These are phyloP conservation scores for Seriola aureovittata DNA, from an alignment of 2,113 vertebrate genomes.

Conservation along the genomic window DNA sequence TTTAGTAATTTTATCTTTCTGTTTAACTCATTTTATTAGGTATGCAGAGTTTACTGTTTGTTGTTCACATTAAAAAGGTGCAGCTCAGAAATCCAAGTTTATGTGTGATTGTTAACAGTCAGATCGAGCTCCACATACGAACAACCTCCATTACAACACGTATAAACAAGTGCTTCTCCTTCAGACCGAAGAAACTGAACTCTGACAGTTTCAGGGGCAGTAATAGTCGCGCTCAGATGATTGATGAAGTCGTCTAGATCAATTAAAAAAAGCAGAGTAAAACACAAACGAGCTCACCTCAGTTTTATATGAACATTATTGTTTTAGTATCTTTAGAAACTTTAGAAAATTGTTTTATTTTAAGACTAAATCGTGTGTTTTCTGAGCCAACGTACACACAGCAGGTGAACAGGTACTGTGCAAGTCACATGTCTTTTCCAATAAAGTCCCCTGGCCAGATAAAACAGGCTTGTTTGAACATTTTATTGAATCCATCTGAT, in stretches of 20 bases:
- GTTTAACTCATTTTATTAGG: no score
- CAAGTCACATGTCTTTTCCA: constrained; percentile 62
- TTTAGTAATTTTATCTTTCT: no score
- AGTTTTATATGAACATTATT: not conserved
- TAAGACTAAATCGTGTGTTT: constrained; percentile 2
- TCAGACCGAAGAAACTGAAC: not conserved
- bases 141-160: not conserved
- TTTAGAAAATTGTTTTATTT: not conserved
- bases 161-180: constrained; percentile 13
- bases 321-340: constrained; percentile 36
- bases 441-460: constrained; percentile 68
- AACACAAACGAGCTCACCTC: constrained; percentile 33
- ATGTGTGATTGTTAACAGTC: not conserved
- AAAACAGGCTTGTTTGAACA: constrained; percentile 82
- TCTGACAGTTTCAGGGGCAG: not conserved
- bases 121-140: not conserved
- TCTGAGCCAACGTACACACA: constrained; percentile 54
- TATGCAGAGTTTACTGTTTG: no score
- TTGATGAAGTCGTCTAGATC: constrained; percentile 18
- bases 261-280: constrained; percentile 22
- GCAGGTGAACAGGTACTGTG: constrained; percentile 77
- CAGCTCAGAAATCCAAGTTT: not conserved
- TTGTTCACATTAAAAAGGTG: no score
- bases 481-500: constrained; percentile 85
- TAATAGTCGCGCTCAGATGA: constrained; percentile 7